phyloP scores from a whole-genome alignment of 2,113 vertebrate genomes.

The Mastomys coucha region DNA sequence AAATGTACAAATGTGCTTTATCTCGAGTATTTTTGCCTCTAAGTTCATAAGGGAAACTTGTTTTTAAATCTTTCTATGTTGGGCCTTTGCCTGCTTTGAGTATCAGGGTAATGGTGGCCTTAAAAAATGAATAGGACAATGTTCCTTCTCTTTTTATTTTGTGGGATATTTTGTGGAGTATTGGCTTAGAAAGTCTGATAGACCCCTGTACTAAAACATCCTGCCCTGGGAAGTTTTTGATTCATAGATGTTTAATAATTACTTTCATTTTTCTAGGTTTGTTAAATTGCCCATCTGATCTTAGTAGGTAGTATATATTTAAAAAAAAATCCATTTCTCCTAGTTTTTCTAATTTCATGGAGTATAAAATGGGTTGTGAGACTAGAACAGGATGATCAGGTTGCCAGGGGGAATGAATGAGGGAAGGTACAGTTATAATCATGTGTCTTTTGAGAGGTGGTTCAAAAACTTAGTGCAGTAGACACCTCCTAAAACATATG shows the following conservation, averaged over 20 bases:
- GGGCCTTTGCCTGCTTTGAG: background rate
- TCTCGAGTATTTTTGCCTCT: background rate
- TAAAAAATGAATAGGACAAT: background rate
- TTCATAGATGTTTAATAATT: background rate
- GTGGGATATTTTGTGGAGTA: background rate
- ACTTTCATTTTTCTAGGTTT: background rate
- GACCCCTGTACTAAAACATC: background rate
- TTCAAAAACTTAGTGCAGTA: background rate
- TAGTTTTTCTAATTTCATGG: background rate
- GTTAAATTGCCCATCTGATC: background rate
- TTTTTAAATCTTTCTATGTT: background rate
- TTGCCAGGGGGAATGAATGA: background rate
- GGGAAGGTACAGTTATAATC: background rate
- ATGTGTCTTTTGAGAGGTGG: background rate
- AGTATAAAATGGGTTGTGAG: background rate
- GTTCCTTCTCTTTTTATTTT: background rate
- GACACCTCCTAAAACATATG: background rate
- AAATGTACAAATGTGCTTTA: background rate
- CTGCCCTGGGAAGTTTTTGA: background rate
- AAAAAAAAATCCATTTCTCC: background rate
- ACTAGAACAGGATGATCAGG: background rate
- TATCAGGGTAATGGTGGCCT: background rate
- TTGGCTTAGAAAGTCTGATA: background rate
- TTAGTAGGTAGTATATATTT: background rate
- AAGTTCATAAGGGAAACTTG: background rate